phyloP scores from a whole-genome alignment of 2,888 invertebrate genomes.

The Eulithis testata region DNA sequence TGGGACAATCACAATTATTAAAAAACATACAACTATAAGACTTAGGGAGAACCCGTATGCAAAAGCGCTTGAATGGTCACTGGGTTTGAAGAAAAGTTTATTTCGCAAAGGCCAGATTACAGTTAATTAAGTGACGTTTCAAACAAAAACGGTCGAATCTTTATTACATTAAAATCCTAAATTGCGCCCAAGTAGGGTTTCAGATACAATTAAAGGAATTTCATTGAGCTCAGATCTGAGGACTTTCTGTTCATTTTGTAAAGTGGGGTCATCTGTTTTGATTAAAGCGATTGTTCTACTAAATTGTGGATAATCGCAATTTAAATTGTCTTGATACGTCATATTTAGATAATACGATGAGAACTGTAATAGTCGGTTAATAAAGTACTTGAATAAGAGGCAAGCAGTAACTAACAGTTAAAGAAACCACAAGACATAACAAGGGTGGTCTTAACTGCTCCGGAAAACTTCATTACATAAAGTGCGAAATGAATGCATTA shows the following conservation, averaged over 20 bases:
- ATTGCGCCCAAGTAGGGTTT: slow-evolving; percentile 54
- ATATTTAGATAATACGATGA: no score
- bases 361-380: neutral
- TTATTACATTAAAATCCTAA: slow-evolving; percentile 61
- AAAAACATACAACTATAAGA: neutral
- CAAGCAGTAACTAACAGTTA: neutral
- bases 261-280: neutral
- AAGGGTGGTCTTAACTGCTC: neutral
- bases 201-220: slow-evolving; percentile 44
- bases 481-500: neutral
- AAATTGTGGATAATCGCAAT: no score
- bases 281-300: neutral
- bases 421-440: neutral
- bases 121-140: slow-evolving; percentile 59
- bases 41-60: neutral
- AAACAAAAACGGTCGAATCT: slow-evolving; percentile 60
- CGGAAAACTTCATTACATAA: neutral
- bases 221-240: slow-evolving; percentile 46
- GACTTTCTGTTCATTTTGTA: slow-evolving; percentile 1
- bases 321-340: no score
- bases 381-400: neutral
- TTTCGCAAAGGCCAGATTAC: slow-evolving; percentile 46
- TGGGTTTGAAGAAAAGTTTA: slow-evolving; percentile 45
- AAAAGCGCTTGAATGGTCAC: neutral
- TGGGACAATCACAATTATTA: neutral